These are phyloP conservation scores for Antedon mediterranea DNA, from an alignment of 53 echinoderm and acorn worm genomes.

Conservation along the genomic window DNA sequence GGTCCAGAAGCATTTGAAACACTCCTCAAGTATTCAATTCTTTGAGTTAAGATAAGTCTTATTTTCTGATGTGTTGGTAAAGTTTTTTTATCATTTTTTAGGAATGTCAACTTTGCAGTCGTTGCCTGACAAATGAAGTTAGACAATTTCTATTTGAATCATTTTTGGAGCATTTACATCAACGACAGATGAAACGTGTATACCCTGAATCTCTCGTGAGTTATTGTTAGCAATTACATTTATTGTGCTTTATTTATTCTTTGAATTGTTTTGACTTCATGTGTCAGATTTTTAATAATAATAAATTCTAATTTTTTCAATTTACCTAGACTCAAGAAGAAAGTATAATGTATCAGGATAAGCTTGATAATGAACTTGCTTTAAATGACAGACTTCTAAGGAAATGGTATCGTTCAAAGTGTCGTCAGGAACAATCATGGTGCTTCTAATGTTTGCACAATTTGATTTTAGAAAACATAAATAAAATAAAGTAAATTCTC, in stretches of 20 bases:
- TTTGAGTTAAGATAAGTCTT: too few relatives aligned
- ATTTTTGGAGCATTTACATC: conserved; percentile 61
- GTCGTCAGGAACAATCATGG: conserved; percentile 46
- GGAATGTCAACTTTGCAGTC: conserved; percentile 44
- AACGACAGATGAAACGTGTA: conserved; percentile 63
- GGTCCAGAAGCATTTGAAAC: too few relatives aligned
- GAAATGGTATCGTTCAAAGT: conserved; percentile 72
- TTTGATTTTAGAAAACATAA: too few relatives aligned
- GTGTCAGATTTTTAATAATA: too few relatives aligned
- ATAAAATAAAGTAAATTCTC: too few relatives aligned
- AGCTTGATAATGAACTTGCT: conserved; percentile 22
- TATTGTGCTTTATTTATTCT: background rate
- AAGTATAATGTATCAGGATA: conserved; percentile 32
- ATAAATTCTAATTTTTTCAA: too few relatives aligned
- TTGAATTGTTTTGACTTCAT: background rate
- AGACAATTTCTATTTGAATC: conserved; percentile 39
- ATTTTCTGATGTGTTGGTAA: background rate
- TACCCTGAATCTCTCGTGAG: conserved; percentile 77
- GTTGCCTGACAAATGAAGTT: conserved; percentile 28
- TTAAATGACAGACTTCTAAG: conserved; percentile 39
- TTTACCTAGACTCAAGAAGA: conserved; percentile 73
- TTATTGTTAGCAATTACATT: background rate
- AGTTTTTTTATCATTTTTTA: background rate
- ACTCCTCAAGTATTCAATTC: too few relatives aligned
- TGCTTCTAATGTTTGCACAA: conserved; percentile 13